phyloP scores from a whole-genome alignment of 2,113 vertebrate genomes.

The Pelmatolapia mariae region DNA sequence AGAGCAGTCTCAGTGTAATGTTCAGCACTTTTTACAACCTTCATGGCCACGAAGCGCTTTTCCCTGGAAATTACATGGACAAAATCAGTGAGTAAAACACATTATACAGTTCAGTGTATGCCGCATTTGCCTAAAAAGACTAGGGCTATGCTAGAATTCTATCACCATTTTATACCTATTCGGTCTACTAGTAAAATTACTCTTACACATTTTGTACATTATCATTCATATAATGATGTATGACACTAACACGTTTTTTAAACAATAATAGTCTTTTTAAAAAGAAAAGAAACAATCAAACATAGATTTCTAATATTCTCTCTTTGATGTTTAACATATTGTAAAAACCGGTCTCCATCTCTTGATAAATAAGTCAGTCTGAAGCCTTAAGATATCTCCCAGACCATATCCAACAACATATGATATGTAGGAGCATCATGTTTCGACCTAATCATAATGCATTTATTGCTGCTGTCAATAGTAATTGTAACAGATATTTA shows the following conservation, averaged over 20 bases:
- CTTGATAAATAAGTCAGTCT: not conserved
- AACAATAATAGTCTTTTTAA: not conserved
- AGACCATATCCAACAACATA: not conserved
- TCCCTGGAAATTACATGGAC: constrained; percentile 68
- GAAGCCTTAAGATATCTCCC: not conserved
- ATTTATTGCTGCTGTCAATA: not conserved
- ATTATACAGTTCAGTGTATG: not conserved
- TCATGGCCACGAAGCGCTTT: constrained; percentile 95
- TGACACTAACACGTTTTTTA: not conserved
- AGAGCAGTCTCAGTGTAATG: constrained; percentile 97
- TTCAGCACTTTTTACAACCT: constrained; percentile 98
- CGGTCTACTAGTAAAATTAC: not conserved
- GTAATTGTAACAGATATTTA: not conserved
- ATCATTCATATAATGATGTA: not conserved
- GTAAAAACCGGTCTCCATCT: not conserved
- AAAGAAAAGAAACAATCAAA: not conserved
- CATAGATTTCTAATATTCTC: not conserved
- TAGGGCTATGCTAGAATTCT: not conserved
- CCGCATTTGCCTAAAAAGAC: not conserved
- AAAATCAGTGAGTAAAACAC: not conserved
- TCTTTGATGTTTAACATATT: not conserved
- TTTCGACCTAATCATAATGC: not conserved
- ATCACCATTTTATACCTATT: not conserved
- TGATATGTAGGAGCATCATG: not conserved
- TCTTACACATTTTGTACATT: not conserved